phyloP scores from a whole-genome alignment of 2,797 vertebrate species.

The Protonibea diacanthus region DNA sequence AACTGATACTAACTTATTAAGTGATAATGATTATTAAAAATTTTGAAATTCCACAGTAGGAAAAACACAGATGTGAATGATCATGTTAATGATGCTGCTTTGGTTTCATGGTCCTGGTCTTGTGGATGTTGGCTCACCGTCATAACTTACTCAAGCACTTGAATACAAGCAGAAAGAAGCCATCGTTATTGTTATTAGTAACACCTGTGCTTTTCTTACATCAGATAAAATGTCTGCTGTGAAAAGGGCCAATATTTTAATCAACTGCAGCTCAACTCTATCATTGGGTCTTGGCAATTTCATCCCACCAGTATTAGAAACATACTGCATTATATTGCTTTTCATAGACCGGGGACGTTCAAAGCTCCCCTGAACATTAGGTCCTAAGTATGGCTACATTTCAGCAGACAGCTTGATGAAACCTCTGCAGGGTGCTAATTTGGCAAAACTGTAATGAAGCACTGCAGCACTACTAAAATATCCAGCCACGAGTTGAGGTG shows the following conservation, averaged over 20 bases:
- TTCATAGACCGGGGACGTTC: not conserved
- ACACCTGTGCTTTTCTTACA: not conserved
- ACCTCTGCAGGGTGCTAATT: constrained; percentile 16
- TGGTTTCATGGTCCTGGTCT: not conserved
- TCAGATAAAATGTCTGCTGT: not conserved
- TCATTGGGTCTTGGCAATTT: not conserved
- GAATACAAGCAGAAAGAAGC: not conserved
- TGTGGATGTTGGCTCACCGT: too few species aligned
- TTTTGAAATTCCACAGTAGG: not conserved
- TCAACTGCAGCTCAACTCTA: not conserved
- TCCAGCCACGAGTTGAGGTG: constrained; percentile 30
- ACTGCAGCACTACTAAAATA: constrained; percentile 22
- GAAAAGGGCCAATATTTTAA: not conserved
- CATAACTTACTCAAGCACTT: not conserved
- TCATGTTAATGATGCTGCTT: constrained; percentile 1
- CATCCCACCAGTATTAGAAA: not conserved
- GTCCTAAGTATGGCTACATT: not conserved
- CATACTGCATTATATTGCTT: not conserved
- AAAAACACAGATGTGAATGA: not conserved
- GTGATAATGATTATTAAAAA: not conserved
- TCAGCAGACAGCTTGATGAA: constrained; percentile 19
- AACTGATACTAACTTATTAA: not conserved
- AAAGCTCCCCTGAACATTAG: not conserved
- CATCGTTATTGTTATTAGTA: not conserved
- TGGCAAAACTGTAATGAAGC: constrained; percentile 20